A percentile compares a stretch with the other conserved stretches of the same genome.
Conservation (phyloP, 2,888 invertebrate genomes). For the Rhagium mordax region DNA sequence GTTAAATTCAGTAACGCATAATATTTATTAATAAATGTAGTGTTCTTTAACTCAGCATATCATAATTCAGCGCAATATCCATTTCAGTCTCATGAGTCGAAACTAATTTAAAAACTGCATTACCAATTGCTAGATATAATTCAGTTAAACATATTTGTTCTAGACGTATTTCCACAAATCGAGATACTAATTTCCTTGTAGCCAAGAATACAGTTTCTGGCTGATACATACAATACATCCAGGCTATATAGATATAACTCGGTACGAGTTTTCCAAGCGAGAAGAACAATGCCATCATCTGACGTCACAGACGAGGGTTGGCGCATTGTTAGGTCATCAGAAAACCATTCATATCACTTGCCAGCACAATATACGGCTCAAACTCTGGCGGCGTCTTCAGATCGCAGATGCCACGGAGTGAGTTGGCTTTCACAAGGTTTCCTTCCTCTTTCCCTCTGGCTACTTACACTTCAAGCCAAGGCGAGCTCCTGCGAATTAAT, state of each 20-base stretch:
- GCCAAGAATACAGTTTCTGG: not conserved
- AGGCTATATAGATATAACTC: not conserved
- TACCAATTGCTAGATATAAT: no score
- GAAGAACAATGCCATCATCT: constrained; percentile 50
- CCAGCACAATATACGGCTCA: constrained; percentile 49
- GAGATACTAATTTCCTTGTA: not conserved
- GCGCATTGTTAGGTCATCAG: constrained; percentile 61
- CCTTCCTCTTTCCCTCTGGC: constrained; percentile 3
- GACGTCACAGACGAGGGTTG: constrained; percentile 58
- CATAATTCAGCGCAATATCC: no score
- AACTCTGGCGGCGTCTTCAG: constrained; percentile 41
- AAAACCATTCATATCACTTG: constrained; percentile 61
- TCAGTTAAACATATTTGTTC: no score
- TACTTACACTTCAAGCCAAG: constrained; percentile 8
- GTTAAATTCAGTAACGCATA: no score
- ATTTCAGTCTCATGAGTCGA: no score
- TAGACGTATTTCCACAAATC: not conserved
- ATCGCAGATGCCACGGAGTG: constrained; percentile 32
- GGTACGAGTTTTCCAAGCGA: constrained; percentile 34
- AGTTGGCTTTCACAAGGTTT: constrained; percentile 8
- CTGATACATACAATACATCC: not conserved
- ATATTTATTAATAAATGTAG: no score
- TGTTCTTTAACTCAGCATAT: no score
- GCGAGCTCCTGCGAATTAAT: constrained; percentile 20
- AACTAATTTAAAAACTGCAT: no score